Percentiles rank a stretch among this genome's conserved stretches.
Conservation (phyloP, 1,140 invertebrate species). For the Scaptomyza pallida region DNA sequence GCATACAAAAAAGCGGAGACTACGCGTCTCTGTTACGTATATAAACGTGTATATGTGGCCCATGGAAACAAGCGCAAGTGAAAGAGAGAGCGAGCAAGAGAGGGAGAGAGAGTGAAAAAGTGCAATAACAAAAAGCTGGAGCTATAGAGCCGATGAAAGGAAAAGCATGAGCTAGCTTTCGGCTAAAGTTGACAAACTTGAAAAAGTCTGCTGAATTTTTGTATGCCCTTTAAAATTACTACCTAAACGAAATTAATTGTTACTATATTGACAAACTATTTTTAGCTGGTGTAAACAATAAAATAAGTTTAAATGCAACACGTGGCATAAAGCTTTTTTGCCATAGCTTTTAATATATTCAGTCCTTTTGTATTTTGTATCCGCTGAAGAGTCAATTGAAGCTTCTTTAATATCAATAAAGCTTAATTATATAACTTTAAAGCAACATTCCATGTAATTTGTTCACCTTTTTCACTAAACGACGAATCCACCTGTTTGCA, state of each 20-base stretch:
- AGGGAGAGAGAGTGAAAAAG: slow-evolving; percentile 12
- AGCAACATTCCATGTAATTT: too few relatives aligned
- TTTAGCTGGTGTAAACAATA: too few relatives aligned
- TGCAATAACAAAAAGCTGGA: slow-evolving; percentile 1
- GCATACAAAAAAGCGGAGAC: slow-evolving; percentile 46
- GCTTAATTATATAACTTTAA: too few relatives aligned
- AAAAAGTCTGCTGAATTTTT: neutral
- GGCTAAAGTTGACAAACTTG: slow-evolving; percentile 5
- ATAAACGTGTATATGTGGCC: slow-evolving; percentile 28
- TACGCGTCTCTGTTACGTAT: slow-evolving; percentile 44
- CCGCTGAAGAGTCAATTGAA: too few relatives aligned
- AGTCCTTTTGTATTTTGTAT: too few relatives aligned
- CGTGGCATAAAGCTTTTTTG: too few relatives aligned
- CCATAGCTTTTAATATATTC: too few relatives aligned
- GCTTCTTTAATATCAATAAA: too few relatives aligned
- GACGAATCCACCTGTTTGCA: neutral
- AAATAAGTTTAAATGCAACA: too few relatives aligned
- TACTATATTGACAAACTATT: too few relatives aligned
- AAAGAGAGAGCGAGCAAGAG: slow-evolving; percentile 22
- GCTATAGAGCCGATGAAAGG: slow-evolving; percentile 42
- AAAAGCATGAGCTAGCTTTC: slow-evolving; percentile 38
- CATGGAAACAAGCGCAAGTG: slow-evolving; percentile 15
- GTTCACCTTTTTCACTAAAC: neutral
- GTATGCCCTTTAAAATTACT: slow-evolving; percentile 1
- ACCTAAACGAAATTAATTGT: too few relatives aligned